Evolutionary conservation across 2,888 invertebrate genomes (phyloP), one percentile per base, ranked within the genome.

Genomic region (Maniola hyperantus): DNA sequence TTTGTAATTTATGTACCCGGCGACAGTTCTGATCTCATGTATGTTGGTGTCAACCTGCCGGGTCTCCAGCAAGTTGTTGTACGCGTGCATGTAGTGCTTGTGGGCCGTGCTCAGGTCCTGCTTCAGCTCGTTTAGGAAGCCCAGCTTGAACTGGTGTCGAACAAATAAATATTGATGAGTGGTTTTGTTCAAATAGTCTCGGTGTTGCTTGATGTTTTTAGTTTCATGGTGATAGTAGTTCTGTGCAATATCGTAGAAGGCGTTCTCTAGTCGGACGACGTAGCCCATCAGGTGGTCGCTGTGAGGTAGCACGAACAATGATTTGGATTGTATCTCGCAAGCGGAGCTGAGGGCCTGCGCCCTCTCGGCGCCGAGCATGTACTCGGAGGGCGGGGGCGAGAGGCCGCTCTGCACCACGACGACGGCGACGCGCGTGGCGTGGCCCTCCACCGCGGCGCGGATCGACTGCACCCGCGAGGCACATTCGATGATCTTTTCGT

Each of bases 91-190:
- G 79, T 97, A 97, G 83, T 97, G 96, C 94, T 97, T 97, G 76
- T 97, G 95, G 13, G 98, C 97, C 0, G 96, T 95, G 79, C 95
- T 95, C 74, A 95, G 93, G 82, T 99, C 99, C 83, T 98, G 98
- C 77, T 97, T 96, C 71, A 99, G 88, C 89, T 99, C 99, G 80
- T 97, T 97, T 63, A 98, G 95, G 89, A 98, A 99, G 0, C 97
- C 99, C 84, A 99, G 95, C 91, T 99, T 99, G 83, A 99, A 99
- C 81, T 99, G 97, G 90, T 99, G 99, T 42, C 99, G 93, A 34
- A 99, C 98, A 92, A 97, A 97, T 63, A 99, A 93, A 77, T 97
- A 96, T 84, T 97, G 97, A 88, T 99, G 99, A 20, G 96, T 96
- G 11, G 96, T 96, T 88, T 97, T 97, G 76, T 98, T 98, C 44